A percentile compares a stretch with the other conserved stretches of the same genome.
These are phyloP conservation scores for Stegastes partitus DNA, from an alignment of 2,113 vertebrate species.

Conservation along the genomic window DNA sequence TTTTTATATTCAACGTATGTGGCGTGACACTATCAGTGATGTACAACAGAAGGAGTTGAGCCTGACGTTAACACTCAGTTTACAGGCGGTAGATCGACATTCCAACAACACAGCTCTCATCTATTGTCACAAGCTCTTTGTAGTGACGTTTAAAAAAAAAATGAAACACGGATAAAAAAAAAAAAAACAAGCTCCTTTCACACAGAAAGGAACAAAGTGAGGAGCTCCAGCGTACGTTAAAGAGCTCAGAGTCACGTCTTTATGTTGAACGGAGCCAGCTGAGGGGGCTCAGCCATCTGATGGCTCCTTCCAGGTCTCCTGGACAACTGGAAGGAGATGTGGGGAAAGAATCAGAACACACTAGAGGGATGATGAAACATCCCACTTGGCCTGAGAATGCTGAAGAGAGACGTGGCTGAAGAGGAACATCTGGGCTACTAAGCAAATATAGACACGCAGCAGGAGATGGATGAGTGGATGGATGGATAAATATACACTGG, in stretches of 20 bases:
- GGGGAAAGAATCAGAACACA: constrained; percentile 6
- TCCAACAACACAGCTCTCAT: too few relatives aligned
- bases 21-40: neutral
- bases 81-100: neutral
- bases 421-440: neutral
- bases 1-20: neutral
- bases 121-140: neutral
- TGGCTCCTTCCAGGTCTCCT: neutral
- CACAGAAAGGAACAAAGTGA: neutral
- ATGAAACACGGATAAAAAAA: neutral
- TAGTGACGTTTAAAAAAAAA: neutral
- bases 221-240: neutral
- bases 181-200: constrained; percentile 1
- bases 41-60: neutral
- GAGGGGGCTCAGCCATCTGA: constrained; percentile 14
- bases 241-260: constrained; percentile 7
- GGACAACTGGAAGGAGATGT: constrained; percentile 9
- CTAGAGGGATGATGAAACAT: constrained; percentile 4
- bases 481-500: neutral
- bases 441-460: neutral
- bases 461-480: constrained; percentile 4
- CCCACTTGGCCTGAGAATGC: constrained; percentile 10
- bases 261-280: neutral
- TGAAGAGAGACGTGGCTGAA: neutral
- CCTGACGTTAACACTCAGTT: neutral